Base-by-base conservation (phyloP, 1,140 invertebrate species). In the Diorhabda elongata region DNA sequence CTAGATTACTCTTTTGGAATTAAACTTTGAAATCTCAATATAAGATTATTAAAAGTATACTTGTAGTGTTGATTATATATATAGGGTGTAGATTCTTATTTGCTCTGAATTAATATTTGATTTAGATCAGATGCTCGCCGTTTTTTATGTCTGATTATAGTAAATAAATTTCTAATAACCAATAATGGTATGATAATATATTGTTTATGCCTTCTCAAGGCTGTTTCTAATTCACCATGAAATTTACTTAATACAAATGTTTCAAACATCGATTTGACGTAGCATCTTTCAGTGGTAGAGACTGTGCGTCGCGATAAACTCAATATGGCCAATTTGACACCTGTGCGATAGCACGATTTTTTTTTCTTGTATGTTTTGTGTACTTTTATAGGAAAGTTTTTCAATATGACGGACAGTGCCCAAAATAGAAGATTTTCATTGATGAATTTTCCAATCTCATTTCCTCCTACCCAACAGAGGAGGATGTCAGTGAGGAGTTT, bases 401-500 rank as follows among this genome's bases (percentile, higher is more conserved):
- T 47, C 66, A 69, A 61, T 64, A 75, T 75, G 74, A 61, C 61
- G 58, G 52, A 44, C 59, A 44, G 71, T 7, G 58, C 57, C 44
- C 44, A 47, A 52, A 69, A 64, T 41, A 74, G 70, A 58, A 42
- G 72, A 52, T 68, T 70, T 63, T 73, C 71, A 3, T 60, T 72
- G 52, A 67, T 67, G 58, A 70, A 52, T 44, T 45, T 69, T 58
- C 70, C 70, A 2, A 67, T 67, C 64, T 5, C 47, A 67, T 6
- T 42, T 44, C 41, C 58, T 64, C 8, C 72, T 69, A 42, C 72
- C 63, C 72, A 47, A 42, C 71, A 70, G 52, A 58, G 77, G 6
- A 70, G 75, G 66, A 77, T 78, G 77, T 78, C 77, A 8, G 71
- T 78, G 41, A 67, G 73, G 52, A 78, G 74, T 60, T 78, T 78